Conservation (phyloP, 2,888 invertebrate species). For the Hydriomena furcata region DNA sequence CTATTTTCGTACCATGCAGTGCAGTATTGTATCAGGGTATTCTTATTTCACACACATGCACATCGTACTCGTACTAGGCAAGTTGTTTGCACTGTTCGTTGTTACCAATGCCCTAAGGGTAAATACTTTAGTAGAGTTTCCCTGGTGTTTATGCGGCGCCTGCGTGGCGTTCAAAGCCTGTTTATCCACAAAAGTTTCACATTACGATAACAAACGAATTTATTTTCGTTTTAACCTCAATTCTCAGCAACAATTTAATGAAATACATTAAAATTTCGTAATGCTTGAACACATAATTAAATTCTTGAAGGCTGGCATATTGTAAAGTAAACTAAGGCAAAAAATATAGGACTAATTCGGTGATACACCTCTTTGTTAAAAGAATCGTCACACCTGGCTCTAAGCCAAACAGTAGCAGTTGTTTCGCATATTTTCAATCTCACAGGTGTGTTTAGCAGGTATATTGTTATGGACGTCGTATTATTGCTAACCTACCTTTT, state of each 20-base stretch:
- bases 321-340: neutral
- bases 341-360: neutral
- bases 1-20: too few relatives aligned
- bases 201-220: conserved; percentile 7
- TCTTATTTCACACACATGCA: too few relatives aligned
- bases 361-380: neutral
- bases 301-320: conserved; percentile 19
- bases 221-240: conserved; percentile 22
- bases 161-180: neutral
- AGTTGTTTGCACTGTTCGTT: neutral
- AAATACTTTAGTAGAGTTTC: neutral
- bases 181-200: conserved; percentile 5
- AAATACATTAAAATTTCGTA: conserved; percentile 23
- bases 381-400: conserved; percentile 8
- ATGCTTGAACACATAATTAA: conserved; percentile 18
- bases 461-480: conserved; percentile 4
- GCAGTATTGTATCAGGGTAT: too few relatives aligned
- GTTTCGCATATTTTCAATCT: conserved; percentile 7
- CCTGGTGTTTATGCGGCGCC: neutral
- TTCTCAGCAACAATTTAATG: conserved; percentile 19
- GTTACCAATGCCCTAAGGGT: neutral
- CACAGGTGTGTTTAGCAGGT: conserved; percentile 12
- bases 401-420: conserved; percentile 12
- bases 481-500: neutral
- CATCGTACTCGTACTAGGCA: too few relatives aligned